Evolutionary conservation across 2,113 vertebrate genomes (phyloP).

Genomic region (Uria lomvia): DNA sequence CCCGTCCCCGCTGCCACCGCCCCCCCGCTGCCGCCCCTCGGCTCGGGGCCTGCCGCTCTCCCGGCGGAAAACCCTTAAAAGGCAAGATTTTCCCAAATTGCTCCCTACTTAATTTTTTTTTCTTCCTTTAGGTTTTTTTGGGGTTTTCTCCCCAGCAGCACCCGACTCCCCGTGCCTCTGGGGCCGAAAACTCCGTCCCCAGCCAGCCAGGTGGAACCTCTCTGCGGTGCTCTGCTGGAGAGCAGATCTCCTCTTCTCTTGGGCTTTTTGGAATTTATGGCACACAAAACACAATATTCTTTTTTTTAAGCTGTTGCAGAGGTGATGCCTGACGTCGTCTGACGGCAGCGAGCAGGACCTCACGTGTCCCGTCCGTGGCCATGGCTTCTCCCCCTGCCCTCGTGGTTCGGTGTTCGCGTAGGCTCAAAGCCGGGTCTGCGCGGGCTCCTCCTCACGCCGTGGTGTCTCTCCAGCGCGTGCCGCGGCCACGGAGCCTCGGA

Average conservation of each 20-base stretch:
- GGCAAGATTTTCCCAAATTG: background rate
- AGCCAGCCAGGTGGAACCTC: background rate
- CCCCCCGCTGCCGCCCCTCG: background rate
- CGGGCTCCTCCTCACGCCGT: fast-evolving
- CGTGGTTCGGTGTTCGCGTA: fast-evolving
- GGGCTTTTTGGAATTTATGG: fast-evolving
- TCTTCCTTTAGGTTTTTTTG: background rate
- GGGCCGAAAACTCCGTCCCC: background rate
- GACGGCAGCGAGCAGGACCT: fast-evolving
- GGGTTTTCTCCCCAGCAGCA: fast-evolving
- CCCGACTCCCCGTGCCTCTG: fast-evolving
- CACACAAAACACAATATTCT: fast-evolving
- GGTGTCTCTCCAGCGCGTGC: background rate
- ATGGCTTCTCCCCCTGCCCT: background rate
- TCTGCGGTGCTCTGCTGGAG: fast-evolving
- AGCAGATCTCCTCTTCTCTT: background rate
- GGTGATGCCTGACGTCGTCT: fast-evolving
- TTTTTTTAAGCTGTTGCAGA: background rate
- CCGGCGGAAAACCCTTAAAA: fast-evolving
- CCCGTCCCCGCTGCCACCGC: background rate
- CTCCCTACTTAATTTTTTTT: background rate
- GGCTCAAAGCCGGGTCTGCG: fast-evolving
- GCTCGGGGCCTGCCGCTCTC: background rate
- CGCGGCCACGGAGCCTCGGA: fast-evolving
- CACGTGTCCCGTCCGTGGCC: fast-evolving